Evolutionary conservation across 2,888 invertebrate species (phyloP).

Genomic region (Ennomos fuscantarius): DNA sequence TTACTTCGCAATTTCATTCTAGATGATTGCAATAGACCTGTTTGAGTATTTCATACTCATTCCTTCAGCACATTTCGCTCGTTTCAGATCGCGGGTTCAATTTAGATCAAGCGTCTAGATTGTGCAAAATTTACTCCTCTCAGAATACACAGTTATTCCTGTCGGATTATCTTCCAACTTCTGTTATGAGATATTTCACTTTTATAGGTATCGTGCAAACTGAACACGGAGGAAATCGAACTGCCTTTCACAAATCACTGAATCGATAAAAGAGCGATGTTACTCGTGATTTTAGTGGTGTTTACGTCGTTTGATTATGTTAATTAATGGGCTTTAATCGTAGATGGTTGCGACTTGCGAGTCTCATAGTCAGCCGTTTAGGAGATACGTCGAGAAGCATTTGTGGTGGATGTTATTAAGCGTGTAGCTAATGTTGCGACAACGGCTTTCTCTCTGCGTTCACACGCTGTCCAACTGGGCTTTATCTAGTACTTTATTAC

Average conservation of each 20-base stretch:
- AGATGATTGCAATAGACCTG: constrained; percentile 52
- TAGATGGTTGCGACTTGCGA: constrained; percentile 53
- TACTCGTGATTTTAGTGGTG: constrained; percentile 50
- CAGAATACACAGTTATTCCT: constrained; percentile 60
- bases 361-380: constrained; percentile 57
- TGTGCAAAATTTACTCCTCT: constrained; percentile 51
- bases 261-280: constrained; percentile 41
- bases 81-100: constrained; percentile 69
- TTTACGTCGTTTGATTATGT: constrained; percentile 52
- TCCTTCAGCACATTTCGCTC: constrained; percentile 63
- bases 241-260: constrained; percentile 46
- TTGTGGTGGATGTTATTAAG: constrained; percentile 65
- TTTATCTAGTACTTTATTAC: constrained; percentile 82
- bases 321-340: constrained; percentile 57
- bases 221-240: constrained; percentile 26
- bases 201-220: constrained; percentile 40
- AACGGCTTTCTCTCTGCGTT: constrained; percentile 79
- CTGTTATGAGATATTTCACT: constrained; percentile 42
- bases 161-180: constrained; percentile 52
- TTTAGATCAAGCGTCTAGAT: constrained; percentile 71
- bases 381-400: constrained; percentile 56
- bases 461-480: constrained; percentile 81
- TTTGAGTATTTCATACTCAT: constrained; percentile 54
- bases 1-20: constrained; percentile 64
- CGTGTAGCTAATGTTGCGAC: constrained; percentile 73